Percentiles rank a stretch among this genome's conserved stretches.
Conservation (phyloP, 2,113 vertebrate genomes). For the Gymnogyps californianus region DNA sequence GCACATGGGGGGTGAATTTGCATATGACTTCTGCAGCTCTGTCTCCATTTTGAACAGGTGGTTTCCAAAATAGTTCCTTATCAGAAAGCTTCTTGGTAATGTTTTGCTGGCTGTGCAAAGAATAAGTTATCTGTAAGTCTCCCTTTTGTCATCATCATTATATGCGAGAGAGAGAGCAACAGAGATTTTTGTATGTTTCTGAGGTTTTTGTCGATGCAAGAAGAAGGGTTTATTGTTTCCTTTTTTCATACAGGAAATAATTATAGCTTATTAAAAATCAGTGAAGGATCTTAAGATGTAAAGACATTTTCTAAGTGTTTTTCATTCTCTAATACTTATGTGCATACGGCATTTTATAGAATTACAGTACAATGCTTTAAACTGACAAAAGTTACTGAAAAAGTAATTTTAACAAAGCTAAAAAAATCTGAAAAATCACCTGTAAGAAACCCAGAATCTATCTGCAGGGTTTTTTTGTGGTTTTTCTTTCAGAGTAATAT, state of each 20-base stretch:
- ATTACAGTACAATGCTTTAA: not conserved
- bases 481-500: not conserved
- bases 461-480: accelerated
- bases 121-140: not conserved
- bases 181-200: not conserved
- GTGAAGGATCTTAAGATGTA: not conserved
- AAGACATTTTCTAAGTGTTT: not conserved
- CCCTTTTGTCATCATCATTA: not conserved
- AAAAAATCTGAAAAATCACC: not conserved
- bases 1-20: not conserved
- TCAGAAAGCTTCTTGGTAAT: not conserved
- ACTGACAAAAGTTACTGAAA: not conserved
- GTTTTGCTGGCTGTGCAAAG: not conserved
- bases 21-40: not conserved
- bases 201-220: not conserved
- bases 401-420: not conserved
- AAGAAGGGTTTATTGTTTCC: not conserved
- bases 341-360: not conserved
- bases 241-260: not conserved
- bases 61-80: not conserved
- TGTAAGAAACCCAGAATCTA: not conserved
- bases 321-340: not conserved
- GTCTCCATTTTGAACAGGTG: not conserved
- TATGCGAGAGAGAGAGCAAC: not conserved
- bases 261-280: not conserved